Base-by-base conservation (phyloP, 1,140 invertebrate genomes). In the Babylonia areolata region DNA sequence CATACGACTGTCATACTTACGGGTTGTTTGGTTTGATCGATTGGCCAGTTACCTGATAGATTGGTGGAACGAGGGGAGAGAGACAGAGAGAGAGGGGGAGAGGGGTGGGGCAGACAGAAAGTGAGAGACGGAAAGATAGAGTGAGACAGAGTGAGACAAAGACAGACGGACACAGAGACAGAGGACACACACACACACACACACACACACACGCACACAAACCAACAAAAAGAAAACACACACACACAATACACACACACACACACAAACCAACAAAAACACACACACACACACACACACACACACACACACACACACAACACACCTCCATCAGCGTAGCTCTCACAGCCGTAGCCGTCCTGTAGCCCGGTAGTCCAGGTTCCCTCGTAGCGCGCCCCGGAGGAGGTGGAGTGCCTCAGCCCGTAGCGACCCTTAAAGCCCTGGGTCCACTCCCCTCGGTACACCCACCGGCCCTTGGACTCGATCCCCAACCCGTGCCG, bases 351-450 rank as follows among this genome's bases (percentile, higher is more conserved):
- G 94, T 99, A 99, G 84, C 99, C 99, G 94, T 99, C 99, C 94
- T 99, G 99, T 69, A 99, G 96, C 82, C 99, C 99, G 91, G 97
- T 98, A 80, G 98, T 98, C 99, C 99, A 99, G 75, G 99, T 99
- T 89, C 99, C 99, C 95, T 99, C 98, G 95, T 99, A 99, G 94
- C 98, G 98, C 90, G 99, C 99, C 69, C 97, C 97, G 86, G 98
- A 99, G 69, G 98, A 97, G 31, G 97, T 97, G 90, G 97, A 98
- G 94, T 99, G 97, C 86, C 99, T 96, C 11, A 99, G 97, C 17
- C 99, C 99, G 95, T 99, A 99, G 71, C 99, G 97, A 51, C 99
- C 99, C 94, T 99, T 99, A 95, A 98, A 99, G n/a, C 99, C 99
- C 93, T 99, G 98, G 31, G 98, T 99, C 99, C 99, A 99, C 95